Conservation (phyloP, 2,113 vertebrate species). For the Vidua macroura region DNA sequence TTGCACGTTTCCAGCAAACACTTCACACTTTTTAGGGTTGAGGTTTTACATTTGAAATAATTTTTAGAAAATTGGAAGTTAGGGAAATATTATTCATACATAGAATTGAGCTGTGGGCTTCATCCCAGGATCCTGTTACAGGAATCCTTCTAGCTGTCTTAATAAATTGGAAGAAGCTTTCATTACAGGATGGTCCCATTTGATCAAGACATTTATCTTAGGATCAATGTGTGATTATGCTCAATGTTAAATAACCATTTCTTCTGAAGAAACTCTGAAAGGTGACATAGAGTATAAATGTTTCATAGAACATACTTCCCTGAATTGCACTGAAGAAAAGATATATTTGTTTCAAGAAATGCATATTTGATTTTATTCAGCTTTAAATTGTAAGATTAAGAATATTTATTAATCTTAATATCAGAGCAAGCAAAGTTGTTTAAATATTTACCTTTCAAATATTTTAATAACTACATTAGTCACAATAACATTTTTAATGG, state of each 20-base stretch:
- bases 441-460: not conserved
- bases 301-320: not conserved
- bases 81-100: not conserved
- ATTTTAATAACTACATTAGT: not conserved
- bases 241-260: not conserved
- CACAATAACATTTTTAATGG: not conserved
- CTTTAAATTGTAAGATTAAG: not conserved
- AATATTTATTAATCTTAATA: not conserved
- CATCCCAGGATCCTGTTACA: not conserved
- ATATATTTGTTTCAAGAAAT: not conserved
- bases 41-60: not conserved
- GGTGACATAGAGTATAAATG: not conserved
- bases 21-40: not conserved
- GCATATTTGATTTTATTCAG: not conserved
- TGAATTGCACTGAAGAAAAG: not conserved
- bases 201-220: not conserved
- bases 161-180: not conserved
- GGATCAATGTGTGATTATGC: not conserved
- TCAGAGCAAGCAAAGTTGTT: not conserved
- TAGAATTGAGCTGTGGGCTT: not conserved
- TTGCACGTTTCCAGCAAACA: not conserved
- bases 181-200: not conserved
- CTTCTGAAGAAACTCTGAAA: not conserved
- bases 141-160: not conserved
- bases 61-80: not conserved